phyloP scores from a whole-genome alignment of 2,797 vertebrate genomes.

The Sebastes melanostomus region DNA sequence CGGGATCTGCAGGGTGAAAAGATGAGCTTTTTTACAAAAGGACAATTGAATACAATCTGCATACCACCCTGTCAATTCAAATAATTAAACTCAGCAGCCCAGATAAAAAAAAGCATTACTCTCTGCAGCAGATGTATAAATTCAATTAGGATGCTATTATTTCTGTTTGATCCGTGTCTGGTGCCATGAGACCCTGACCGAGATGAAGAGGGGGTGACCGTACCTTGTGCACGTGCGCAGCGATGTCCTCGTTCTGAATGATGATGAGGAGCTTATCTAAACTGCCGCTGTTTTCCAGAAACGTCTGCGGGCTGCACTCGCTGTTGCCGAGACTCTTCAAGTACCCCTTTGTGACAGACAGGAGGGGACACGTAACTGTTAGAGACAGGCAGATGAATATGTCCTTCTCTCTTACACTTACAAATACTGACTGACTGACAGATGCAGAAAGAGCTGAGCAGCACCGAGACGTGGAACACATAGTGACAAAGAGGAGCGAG shows the following conservation, averaged over 20 bases:
- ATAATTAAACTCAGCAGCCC: neutral
- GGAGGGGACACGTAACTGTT: slow-evolving; percentile 43
- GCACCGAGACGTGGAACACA: slow-evolving; percentile 9
- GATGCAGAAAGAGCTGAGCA: slow-evolving; percentile 4
- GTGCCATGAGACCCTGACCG: neutral
- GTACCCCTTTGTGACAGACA: slow-evolving; percentile 80
- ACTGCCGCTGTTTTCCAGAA: slow-evolving; percentile 88
- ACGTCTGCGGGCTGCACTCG: slow-evolving; percentile 93
- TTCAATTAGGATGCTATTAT: neutral
- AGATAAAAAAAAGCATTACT: neutral
- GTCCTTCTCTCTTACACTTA: slow-evolving; percentile 9
- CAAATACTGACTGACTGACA: slow-evolving; percentile 26
- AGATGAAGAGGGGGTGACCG: neutral
- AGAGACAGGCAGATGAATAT: slow-evolving; percentile 42
- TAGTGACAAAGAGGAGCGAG: slow-evolving; percentile 2
- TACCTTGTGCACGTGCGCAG: slow-evolving; percentile 95
- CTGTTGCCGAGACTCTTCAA: slow-evolving; percentile 92
- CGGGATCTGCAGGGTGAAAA: slow-evolving; percentile 86
- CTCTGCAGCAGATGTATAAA: neutral
- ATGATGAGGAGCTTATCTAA: slow-evolving; percentile 96
- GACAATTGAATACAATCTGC: neutral
- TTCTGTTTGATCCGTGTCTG: neutral
- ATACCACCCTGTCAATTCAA: neutral
- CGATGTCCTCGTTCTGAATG: slow-evolving; percentile 98
- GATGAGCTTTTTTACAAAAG: neutral